Evolutionary conservation across 2,797 vertebrate species (phyloP).

Genomic region (Pangasius sanitwongsei): DNA sequence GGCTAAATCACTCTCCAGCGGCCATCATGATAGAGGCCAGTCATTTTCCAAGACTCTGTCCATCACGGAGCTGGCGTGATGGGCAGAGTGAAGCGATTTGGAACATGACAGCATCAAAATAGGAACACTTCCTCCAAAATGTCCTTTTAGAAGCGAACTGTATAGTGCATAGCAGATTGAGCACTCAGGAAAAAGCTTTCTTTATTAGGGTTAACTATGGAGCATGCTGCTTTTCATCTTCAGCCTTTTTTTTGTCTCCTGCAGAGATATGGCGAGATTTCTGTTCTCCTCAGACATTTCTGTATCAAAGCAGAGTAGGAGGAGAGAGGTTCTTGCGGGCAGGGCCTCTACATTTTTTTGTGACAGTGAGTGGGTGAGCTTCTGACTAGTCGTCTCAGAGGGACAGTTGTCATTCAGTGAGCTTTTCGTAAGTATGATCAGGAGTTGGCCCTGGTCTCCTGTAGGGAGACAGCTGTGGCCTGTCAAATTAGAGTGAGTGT

Average conservation of each 20-base stretch:
- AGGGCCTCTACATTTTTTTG: neutral
- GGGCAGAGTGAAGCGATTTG: constrained; percentile 29
- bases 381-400: constrained; percentile 15
- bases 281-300: constrained; percentile 21
- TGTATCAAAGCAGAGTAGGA: constrained; percentile 7
- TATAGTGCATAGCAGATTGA: neutral
- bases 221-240: constrained; percentile 32
- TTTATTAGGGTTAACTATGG: constrained; percentile 37
- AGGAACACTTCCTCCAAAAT: constrained; percentile 19
- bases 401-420: constrained; percentile 28
- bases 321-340: neutral
- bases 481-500: constrained; percentile 32
- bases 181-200: constrained; percentile 22
- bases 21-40: neutral
- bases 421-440: neutral
- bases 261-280: constrained; percentile 20
- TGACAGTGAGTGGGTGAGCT: constrained; percentile 25
- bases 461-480: constrained; percentile 33
- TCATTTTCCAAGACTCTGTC: constrained; percentile 21
- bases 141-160: neutral
- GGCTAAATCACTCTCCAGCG: constrained; percentile 27
- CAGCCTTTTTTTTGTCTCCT: neutral
- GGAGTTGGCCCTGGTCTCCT: constrained; percentile 28
- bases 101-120: constrained; percentile 9
- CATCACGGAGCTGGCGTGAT: constrained; percentile 41